These are phyloP conservation scores for Arvicanthis niloticus DNA, from an alignment of 2,113 vertebrate species.

Conservation along the genomic window DNA sequence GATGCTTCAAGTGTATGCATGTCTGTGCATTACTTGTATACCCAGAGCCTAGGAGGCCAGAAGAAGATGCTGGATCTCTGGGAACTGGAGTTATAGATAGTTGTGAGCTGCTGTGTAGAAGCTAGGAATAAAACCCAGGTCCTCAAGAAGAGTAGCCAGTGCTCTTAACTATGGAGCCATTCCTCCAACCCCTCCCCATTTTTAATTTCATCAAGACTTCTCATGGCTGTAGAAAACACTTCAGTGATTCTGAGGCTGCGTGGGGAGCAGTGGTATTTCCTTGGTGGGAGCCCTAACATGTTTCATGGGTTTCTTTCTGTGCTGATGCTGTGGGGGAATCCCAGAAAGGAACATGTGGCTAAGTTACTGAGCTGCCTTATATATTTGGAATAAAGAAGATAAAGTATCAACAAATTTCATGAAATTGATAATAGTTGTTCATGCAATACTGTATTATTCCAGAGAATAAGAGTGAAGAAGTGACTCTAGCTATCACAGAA, in stretches of 20 bases:
- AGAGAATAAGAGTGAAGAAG: not conserved
- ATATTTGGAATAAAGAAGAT: not conserved
- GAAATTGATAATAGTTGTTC: not conserved
- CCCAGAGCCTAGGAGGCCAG: not conserved
- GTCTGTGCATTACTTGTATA: not conserved
- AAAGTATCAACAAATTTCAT: not conserved
- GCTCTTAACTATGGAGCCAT: not conserved
- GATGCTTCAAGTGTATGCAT: not conserved
- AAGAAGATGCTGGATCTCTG: not conserved
- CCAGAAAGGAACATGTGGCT: not conserved
- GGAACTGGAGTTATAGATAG: not conserved
- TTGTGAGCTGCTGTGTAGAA: not conserved
- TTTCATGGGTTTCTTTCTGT: no score
- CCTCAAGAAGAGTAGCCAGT: not conserved
- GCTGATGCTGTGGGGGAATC: no score
- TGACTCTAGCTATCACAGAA: not conserved
- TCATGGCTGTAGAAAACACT: not conserved
- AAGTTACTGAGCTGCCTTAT: not conserved
- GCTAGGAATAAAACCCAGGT: not conserved
- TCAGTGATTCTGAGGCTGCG: not conserved
- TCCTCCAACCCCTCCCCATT: not conserved
- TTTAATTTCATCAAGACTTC: not conserved
- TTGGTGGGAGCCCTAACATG: not conserved
- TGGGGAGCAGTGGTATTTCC: not conserved
- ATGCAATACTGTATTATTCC: not conserved